Conservation (phyloP, 2,888 invertebrate species). For the Lucinisca nassula region DNA sequence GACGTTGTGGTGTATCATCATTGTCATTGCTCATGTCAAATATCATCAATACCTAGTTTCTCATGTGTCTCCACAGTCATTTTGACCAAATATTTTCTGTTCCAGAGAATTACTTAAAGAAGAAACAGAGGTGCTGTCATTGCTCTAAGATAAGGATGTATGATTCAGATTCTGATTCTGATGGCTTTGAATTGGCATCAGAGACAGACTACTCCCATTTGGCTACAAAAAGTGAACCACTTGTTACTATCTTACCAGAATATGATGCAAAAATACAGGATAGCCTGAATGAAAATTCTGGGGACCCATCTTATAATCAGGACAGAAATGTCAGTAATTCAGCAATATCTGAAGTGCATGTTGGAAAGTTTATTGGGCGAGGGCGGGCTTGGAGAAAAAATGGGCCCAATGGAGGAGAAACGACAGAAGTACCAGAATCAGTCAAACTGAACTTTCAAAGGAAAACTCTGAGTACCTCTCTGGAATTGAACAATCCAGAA, state of each 20-base stretch:
- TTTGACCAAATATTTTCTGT: no score
- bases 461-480: slow-evolving; percentile 26
- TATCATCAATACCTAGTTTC: no score
- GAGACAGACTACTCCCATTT: not conserved
- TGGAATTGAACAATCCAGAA: slow-evolving; percentile 24
- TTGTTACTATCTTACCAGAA: not conserved
- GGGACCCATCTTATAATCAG: not conserved
- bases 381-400: not conserved
- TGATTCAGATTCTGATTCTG: slow-evolving; percentile 57
- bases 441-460: slow-evolving; percentile 33
- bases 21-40: no score
- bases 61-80: no score
- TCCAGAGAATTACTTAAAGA: not conserved
- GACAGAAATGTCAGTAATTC: not conserved
- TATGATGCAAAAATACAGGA: not conserved
- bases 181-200: slow-evolving; percentile 61
- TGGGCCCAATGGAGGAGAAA: not conserved
- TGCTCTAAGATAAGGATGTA: slow-evolving; percentile 36
- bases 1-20: no score
- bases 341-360: not conserved
- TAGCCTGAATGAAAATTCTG: not conserved
- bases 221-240: not conserved
- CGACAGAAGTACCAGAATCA: not conserved
- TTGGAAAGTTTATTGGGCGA: not conserved
- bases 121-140: not conserved